A percentile compares a stretch with the other conserved stretches of the same genome.
These are phyloP conservation scores for Urosaurus nigricauda DNA, from an alignment of 2,797 vertebrate genomes.

Conservation along the genomic window DNA sequence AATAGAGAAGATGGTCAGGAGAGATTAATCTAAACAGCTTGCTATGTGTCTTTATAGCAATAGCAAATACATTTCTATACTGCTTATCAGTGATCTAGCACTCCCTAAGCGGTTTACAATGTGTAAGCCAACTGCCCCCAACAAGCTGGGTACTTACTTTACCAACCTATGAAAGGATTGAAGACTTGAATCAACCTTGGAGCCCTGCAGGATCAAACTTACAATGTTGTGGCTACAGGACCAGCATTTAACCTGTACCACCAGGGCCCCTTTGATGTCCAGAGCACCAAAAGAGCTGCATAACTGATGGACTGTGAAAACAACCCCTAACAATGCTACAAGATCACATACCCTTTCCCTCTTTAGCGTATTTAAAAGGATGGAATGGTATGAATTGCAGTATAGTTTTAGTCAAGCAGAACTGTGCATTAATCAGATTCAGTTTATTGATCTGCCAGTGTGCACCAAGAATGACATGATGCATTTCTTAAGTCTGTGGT, in stretches of 20 bases:
- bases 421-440: slow-evolving; percentile 15
- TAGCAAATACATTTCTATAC: too few relatives aligned
- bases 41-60: background rate
- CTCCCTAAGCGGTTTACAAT: too few relatives aligned
- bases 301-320: background rate
- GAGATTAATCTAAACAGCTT: background rate
- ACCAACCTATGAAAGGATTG: too few relatives aligned
- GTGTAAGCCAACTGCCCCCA: too few relatives aligned
- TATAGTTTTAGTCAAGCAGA: background rate
- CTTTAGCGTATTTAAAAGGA: background rate
- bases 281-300: background rate
- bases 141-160: too few relatives aligned
- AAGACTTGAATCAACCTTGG: too few relatives aligned
- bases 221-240: too few relatives aligned
- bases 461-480: slow-evolving; percentile 48
- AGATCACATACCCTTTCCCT: background rate
- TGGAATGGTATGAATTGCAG: background rate
- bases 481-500: slow-evolving; percentile 62
- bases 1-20: background rate
- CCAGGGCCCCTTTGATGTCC: background rate
- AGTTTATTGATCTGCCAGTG: background rate
- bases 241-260: too few relatives aligned
- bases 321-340: background rate
- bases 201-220: too few relatives aligned
- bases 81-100: too few relatives aligned